A percentile compares a stretch with the other conserved stretches of the same genome.
Conservation (phyloP, 2,797 vertebrate genomes). For the Ciconia nigra region DNA sequence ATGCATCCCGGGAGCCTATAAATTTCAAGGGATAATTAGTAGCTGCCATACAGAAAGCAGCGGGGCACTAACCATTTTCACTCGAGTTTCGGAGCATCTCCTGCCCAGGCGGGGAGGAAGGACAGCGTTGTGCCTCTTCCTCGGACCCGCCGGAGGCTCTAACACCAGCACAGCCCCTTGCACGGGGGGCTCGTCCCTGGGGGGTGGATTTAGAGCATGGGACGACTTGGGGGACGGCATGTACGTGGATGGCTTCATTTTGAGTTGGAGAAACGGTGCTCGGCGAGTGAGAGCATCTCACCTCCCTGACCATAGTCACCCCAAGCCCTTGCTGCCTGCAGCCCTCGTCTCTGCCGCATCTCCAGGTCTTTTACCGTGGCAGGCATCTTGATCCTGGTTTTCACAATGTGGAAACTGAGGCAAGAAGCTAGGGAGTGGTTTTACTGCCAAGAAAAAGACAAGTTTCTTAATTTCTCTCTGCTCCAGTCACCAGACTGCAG, state of each 20-base stretch:
- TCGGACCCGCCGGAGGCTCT: background rate
- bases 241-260: fast-evolving
- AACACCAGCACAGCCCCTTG: background rate
- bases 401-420: fast-evolving
- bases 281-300: background rate
- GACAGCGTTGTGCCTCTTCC: background rate
- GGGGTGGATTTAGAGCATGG: background rate
- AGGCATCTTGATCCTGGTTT: background rate
- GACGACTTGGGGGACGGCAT: fast-evolving
- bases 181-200: fast-evolving
- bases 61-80: background rate
- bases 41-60: constrained; percentile 48
- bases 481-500: background rate
- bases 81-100: background rate
- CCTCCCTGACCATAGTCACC: background rate
- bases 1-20: constrained; percentile 33
- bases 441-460: background rate
- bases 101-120: background rate
- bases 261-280: background rate
- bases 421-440: background rate
- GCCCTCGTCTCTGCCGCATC: background rate
- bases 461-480: background rate
- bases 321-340: background rate
- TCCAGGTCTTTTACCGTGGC: background rate
- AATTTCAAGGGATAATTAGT: constrained; percentile 70